phyloP scores from a whole-genome alignment of 2,113 vertebrate genomes.

The Willisornis vidua region DNA sequence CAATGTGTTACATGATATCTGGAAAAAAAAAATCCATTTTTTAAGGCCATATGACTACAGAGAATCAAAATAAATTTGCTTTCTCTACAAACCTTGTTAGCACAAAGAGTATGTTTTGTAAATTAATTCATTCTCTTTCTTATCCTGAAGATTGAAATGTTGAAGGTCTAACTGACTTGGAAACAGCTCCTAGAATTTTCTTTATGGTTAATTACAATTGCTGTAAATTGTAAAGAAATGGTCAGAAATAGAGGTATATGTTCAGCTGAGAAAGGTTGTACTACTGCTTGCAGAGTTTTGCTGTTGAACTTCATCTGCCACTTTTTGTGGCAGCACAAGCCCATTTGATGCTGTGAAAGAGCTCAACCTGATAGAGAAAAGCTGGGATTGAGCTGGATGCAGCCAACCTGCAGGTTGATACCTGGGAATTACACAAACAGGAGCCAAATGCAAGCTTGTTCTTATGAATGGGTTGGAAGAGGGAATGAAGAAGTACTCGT shows the following conservation, averaged over 20 bases:
- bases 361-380: slow-evolving; percentile 20
- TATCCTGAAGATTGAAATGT: background rate
- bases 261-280: background rate
- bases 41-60: background rate
- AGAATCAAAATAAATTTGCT: background rate
- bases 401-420: slow-evolving; percentile 36
- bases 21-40: background rate
- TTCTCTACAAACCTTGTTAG: background rate
- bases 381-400: slow-evolving; percentile 30
- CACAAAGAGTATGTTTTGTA: background rate
- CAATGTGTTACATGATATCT: background rate
- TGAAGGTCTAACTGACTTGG: background rate
- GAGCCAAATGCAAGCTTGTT: slow-evolving; percentile 15
- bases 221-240: background rate
- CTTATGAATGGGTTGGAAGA: slow-evolving; percentile 43
- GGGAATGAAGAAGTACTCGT: background rate
- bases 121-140: background rate
- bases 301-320: background rate
- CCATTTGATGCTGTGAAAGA: slow-evolving; percentile 37
- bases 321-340: background rate
- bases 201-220: background rate
- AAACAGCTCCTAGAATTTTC: background rate
- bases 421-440: slow-evolving; percentile 67
- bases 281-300: background rate
- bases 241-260: background rate